Evolutionary conservation across 2,113 vertebrate genomes (phyloP), one percentile per base, ranked within the genome.

Genomic region (Picathartes gymnocephalus): DNA sequence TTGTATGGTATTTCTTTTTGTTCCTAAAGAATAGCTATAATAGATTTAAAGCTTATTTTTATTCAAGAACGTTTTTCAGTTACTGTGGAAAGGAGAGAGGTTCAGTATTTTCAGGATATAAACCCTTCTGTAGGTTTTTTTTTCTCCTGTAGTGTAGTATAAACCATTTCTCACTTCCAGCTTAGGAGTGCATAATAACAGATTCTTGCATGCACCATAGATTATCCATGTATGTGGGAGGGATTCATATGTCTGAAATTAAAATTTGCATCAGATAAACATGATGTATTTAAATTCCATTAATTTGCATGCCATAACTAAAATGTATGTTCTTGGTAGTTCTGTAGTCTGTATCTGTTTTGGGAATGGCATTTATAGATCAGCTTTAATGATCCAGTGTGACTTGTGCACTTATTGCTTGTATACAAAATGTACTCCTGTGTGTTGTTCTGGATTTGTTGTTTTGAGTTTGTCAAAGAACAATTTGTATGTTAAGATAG

Each of bases 221-320:
- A 95, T 95, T 93, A 74, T 93, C 86, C 35, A 70, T 83, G 64
- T 74, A 40, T 76, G 81, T 94, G 85, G 90, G 93, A 91, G 87
- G 84, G 62, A 61, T 92, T 91, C 47, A 15, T 95, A 70, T 89
- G 60, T 66, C 91, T 90, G 87, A 91, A 95, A 92, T 95, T 94
- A 80, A 76, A 96, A 96, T 96, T 80, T 97, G 83, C 77, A 85
- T 92, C 64, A 66, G 61, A 92, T 95, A 91, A 92, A 81, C 60
- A 47, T 35, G 73, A 71, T 88, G 22, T 47, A 57, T 88, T 89
- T 61, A 74, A 86, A 92, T 83, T 81, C 40, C 37, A 64, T 48
- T 47, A 15, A 71, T 70, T 92, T 66, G 39, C 53, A 57, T 64
- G 44, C 53, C 40, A 9, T 74, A 77, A 80, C 50, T 95, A 37